Evolutionary conservation across 1,140 invertebrate genomes (phyloP).

Genomic region (Cepaea nemoralis): DNA sequence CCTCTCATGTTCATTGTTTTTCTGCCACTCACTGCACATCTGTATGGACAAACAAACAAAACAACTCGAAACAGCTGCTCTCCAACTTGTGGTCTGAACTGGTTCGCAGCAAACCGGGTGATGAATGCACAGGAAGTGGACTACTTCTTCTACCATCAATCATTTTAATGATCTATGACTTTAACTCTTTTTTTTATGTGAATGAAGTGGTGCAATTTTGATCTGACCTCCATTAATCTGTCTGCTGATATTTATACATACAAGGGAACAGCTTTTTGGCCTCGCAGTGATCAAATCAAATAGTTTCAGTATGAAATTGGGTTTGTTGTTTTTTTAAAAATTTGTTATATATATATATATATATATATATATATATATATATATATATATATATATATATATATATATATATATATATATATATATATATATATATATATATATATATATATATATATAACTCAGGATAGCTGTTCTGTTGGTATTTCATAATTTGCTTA

Average conservation of each 20-base stretch:
- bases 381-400: too few relatives aligned
- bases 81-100: constrained; percentile 25
- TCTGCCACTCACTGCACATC: constrained; percentile 36
- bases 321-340: too few relatives aligned
- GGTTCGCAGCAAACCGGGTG: not conserved
- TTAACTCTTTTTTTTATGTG: not conserved
- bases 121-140: constrained; percentile 18
- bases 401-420: too few relatives aligned
- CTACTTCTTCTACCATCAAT: not conserved
- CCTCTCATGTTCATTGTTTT: constrained; percentile 32
- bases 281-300: too few relatives aligned
- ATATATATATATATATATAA: too few relatives aligned
- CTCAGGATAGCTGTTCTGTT: too few relatives aligned
- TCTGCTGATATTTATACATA: constrained; percentile 43
- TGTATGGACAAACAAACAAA: constrained; percentile 29
- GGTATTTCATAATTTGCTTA: too few relatives aligned
- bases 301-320: too few relatives aligned
- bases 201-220: constrained; percentile 26
- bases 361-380: too few relatives aligned
- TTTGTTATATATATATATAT: too few relatives aligned
- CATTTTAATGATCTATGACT: not conserved
- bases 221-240: constrained; percentile 8
- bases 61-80: constrained; percentile 40
- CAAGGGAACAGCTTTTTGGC: too few relatives aligned
- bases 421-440: too few relatives aligned